Evolutionary conservation across 2,113 vertebrate genomes (phyloP), one percentile per base, ranked within the genome.

Genomic region (Coracopsis vasa): DNA sequence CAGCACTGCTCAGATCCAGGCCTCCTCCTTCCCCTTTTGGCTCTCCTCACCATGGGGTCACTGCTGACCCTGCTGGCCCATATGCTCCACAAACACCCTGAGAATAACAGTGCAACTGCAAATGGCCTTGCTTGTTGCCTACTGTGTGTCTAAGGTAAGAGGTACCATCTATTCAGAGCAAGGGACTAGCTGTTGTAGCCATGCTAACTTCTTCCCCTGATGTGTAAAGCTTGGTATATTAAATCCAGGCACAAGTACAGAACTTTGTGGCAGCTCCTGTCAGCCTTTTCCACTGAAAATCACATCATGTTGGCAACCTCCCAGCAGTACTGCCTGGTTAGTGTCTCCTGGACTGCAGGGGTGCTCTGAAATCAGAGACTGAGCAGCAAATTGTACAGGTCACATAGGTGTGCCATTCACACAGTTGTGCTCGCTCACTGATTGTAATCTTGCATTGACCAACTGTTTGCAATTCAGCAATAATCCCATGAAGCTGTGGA

Each of bases 341-440:
- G 42, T 4, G 14, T 41, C 20, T 28, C 47, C 27, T 3, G 3
- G 25, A 2, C 24, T 0, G 0, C 74, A n/a, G 69, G 13, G 45
- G 19, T 74, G 23, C 47, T 71, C 39, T 0, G 0, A 42, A 65
- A 9, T 1, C 35, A 53, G 28, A 39, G 7, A 0, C 67, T 33
- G 69, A 51, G 62, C 51, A 67, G 78, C 56, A 58, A 13, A 23
- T 1, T 6, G 69, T 61, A 23, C 20, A 10, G 50, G 41, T 53
- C 31, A 48, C 23, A 9, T 0, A 0, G 4, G 4, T 10, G 31
- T 21, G 47, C 61, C 61, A 23, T 5, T 5, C 2, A 0, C 48
- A 13, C 8, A 10, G 18, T 24, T 48, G 7, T 7, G 1, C 71
- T 44, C 7, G 0, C 8, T 45, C 21, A 53, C 31, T 0, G 1